Percentiles rank a stretch among this genome's conserved stretches.
Evolutionary conservation across 1,140 invertebrate species (phyloP).

Genomic region (Cheumatopsyche charites): DNA sequence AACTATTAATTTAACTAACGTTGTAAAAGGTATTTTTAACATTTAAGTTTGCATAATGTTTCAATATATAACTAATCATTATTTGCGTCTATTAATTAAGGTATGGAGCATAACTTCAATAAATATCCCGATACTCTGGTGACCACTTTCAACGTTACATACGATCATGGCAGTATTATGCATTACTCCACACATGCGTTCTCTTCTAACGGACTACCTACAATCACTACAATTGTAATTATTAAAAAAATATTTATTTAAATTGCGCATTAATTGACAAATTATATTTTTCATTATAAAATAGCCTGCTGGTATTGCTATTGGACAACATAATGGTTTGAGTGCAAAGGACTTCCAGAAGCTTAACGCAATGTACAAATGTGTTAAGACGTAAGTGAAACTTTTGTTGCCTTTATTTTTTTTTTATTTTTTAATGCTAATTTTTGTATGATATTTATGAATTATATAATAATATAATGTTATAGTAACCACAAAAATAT

Average conservation of each 20-base stretch:
- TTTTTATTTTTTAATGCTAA: too few relatives aligned
- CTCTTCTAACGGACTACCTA: constrained; percentile 72
- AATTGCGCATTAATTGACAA: too few relatives aligned
- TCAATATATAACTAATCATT: too few relatives aligned
- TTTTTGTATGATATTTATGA: too few relatives aligned
- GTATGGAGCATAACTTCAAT: constrained; percentile 71
- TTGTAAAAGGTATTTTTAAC: constrained; percentile 64
- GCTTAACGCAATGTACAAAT: constrained; percentile 78
- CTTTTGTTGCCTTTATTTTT: constrained; percentile 14
- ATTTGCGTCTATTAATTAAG: constrained; percentile 52
- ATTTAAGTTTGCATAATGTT: not conserved
- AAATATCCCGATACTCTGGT: constrained; percentile 65
- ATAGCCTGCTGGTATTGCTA: constrained; percentile 48
- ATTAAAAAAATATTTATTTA: too few relatives aligned
- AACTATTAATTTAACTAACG: constrained; percentile 74
- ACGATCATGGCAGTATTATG: constrained; percentile 85
- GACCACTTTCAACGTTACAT: constrained; percentile 69
- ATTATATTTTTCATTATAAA: too few relatives aligned
- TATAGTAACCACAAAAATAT: too few relatives aligned
- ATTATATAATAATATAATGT: too few relatives aligned
- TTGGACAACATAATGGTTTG: constrained; percentile 75
- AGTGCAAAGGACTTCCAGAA: constrained; percentile 75
- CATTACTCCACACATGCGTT: constrained; percentile 82
- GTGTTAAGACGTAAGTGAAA: constrained; percentile 62
- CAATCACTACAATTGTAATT: too few relatives aligned